phyloP scores from a whole-genome alignment of 2,888 invertebrate genomes.

The Apoda limacodes region DNA sequence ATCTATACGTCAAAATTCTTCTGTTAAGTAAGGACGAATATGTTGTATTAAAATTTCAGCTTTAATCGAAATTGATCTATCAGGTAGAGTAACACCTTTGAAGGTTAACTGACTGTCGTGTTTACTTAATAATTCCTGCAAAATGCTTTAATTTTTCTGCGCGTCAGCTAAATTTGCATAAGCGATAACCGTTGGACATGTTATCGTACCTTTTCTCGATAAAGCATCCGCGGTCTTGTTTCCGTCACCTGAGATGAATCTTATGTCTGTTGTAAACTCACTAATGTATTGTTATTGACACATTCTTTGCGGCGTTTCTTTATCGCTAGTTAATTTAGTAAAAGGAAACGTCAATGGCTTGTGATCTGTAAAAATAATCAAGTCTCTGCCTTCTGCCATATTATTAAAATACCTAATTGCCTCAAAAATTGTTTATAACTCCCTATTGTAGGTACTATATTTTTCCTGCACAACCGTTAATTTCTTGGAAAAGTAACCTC shows the following conservation, averaged over 20 bases:
- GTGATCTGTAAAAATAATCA: slow-evolving; percentile 14
- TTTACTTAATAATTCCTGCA: slow-evolving; percentile 1
- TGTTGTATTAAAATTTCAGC: slow-evolving; percentile 16
- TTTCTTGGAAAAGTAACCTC: slow-evolving; percentile 13
- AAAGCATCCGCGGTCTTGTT: slow-evolving; percentile 18
- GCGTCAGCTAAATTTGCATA: slow-evolving; percentile 14
- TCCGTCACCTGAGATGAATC: slow-evolving; percentile 10
- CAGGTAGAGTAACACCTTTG: slow-evolving; percentile 7
- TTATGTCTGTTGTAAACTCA: slow-evolving; percentile 18
- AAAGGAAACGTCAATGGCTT: slow-evolving; percentile 13
- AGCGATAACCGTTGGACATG: slow-evolving; percentile 10
- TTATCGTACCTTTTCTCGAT: slow-evolving; percentile 16
- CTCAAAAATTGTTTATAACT: slow-evolving; percentile 10
- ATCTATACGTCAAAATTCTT: slow-evolving; percentile 11
- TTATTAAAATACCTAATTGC: slow-evolving; percentile 9
- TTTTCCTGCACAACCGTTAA: slow-evolving; percentile 24
- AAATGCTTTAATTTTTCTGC: slow-evolving; percentile 6
- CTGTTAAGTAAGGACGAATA: slow-evolving; percentile 18
- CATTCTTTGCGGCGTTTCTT: slow-evolving; percentile 16
- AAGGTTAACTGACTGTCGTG: slow-evolving; percentile 9
- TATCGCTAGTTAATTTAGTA: slow-evolving; percentile 5
- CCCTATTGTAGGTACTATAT: slow-evolving; percentile 22
- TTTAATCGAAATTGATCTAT: slow-evolving; percentile 8
- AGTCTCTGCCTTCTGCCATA: slow-evolving; percentile 10
- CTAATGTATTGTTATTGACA: slow-evolving; percentile 18